Evolutionary conservation across 2,888 invertebrate genomes (phyloP), one percentile per base, ranked within the genome.

Genomic region (Neoaliturus tenellus): DNA sequence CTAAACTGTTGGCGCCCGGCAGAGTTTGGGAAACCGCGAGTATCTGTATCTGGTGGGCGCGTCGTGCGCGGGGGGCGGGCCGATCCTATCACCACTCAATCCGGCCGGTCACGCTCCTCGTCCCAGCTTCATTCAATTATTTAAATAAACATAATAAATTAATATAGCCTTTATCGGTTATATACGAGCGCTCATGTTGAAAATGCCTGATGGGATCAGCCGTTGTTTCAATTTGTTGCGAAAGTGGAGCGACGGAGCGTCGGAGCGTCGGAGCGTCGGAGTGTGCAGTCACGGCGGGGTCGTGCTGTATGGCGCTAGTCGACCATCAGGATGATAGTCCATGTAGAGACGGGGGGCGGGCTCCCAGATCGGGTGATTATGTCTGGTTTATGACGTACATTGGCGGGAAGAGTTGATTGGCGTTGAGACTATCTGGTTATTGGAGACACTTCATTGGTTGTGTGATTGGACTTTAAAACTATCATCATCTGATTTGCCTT

Each of bases 101-200:
- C 82, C 82, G 35, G 20, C 71, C 23, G 55, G 82, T 55, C 82
- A 82, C 71, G 82, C 71, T 31, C 67, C 41, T 55, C 80, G 8
- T 10, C 39, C 48, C 67, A 48, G 28, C 71, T 71, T 82, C 82
- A 82, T 82, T 82, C 82, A 82, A 82, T 82, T 82, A 82, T 82
- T 82, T 82, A 82, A 82, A 82, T 82, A 82, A 82, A 82, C 82
- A 82, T 82, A 82, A 82, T 82, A 82, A 82, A 82, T 82, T 82
- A 82, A 82, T 82, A 82, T 51, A 48, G 71, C 67, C 48, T 69
- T 81, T 78, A 78, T 78, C 78, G 78, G 51, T 44, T 75, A 78
- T 78, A 78, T 78, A 78, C 48, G 78, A 78, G 78, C 78, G 78
- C 78, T 78, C 78, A 78, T 78, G 78, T 78, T 78, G 78, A 55